Base-by-base conservation (phyloP, 2,888 invertebrate genomes). In the Acleris cristana region DNA sequence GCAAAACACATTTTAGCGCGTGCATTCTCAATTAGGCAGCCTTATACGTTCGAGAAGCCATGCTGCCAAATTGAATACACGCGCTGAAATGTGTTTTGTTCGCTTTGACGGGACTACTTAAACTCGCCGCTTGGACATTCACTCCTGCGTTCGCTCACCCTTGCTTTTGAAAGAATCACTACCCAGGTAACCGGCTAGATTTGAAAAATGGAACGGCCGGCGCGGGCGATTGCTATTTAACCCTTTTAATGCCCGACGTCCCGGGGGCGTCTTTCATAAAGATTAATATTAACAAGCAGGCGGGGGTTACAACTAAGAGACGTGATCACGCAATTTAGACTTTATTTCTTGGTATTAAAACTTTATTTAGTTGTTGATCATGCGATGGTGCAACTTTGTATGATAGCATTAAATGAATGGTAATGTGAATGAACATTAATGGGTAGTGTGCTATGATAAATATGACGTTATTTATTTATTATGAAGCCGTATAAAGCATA, bases 191-290 rank as follows among this genome's bases (percentile, higher is more conserved):
- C 19, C 16, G 26, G 48, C 4, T 45, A 60, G 10, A 23, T 60
- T 48, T 55, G 49, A 55, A 64, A 66, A 61, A 56, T 64, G 40
- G 10, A 19, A 26, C 19, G 40, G 10, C 26, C 23, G 16, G 57
- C 3, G 18, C 14, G 16, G 53, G 21, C 52, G 45, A 66, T 66
- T 66, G 57, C 56, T 45, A 55, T 60, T 65, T 61, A 56, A 67
- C 62, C 67, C 58, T 53, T 61, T 61, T 63, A 58, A 63, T 57
- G 55, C 45, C 48, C 57, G 55, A 21, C 40, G 18, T 57, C 67
- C 67, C 62, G 48, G 21, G 67, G 67, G 62, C 57, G 48, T 67
- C 56, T 62, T 63, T 53, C 57, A 63, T 58, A 66, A 62, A 57
- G 57, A 67, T 67, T 67, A 62, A 67, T 63, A 62, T 34, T 34